These are phyloP conservation scores for Nothoprocta perdicaria DNA, from an alignment of 2,113 vertebrate species.

Conservation along the genomic window DNA sequence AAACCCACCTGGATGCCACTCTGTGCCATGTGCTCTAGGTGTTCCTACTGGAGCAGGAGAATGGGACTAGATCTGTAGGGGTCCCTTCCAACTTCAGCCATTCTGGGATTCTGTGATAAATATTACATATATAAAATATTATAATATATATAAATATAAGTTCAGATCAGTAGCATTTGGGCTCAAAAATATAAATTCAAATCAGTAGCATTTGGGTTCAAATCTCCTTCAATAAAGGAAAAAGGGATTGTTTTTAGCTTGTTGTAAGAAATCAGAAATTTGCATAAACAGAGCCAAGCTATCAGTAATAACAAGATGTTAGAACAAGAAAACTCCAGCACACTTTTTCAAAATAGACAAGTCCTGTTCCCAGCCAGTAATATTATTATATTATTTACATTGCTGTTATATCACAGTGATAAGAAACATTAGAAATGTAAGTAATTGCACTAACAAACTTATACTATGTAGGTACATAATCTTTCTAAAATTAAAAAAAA, in stretches of 20 bases:
- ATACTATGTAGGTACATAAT: neutral
- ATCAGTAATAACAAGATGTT: neutral
- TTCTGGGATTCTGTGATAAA: no score
- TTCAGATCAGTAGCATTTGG: no score
- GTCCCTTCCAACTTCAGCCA: no score
- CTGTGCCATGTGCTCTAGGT: no score
- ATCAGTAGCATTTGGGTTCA: neutral
- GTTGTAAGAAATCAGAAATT: neutral
- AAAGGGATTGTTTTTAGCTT: neutral
- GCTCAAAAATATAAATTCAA: neutral
- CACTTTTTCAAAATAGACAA: neutral
- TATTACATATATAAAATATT: no score
- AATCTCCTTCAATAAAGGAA: neutral
- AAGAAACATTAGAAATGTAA: neutral
- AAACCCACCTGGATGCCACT: no score
- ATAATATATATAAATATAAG: no score
- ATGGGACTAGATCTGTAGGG: no score
- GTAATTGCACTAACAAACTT: neutral
- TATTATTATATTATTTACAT: neutral
- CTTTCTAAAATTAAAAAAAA: neutral
- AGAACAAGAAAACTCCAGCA: neutral
- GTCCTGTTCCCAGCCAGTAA: neutral
- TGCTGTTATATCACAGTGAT: neutral
- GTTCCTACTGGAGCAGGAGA: no score
- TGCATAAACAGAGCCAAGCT: neutral